Conservation (phyloP, 2,113 vertebrate species). For the Arvicanthis niloticus region DNA sequence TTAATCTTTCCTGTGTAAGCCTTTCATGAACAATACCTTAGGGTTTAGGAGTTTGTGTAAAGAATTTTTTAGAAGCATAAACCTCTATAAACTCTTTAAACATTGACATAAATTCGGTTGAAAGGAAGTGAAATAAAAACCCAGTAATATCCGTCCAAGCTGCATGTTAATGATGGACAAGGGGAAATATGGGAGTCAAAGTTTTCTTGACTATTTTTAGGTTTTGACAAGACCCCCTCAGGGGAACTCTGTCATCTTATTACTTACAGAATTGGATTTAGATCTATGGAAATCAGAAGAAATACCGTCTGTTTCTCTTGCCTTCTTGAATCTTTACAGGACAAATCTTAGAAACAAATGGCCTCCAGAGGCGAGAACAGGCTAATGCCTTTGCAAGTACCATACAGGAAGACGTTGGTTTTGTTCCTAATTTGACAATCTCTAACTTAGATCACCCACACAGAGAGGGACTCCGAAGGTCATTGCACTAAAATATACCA, state of each 20-base stretch:
- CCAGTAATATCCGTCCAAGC: slow-evolving; percentile 82
- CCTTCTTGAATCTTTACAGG: neutral
- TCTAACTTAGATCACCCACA: neutral
- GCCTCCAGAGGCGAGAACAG: neutral
- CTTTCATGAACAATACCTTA: slow-evolving; percentile 76
- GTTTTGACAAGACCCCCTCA: slow-evolving; percentile 82
- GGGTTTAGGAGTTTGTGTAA: slow-evolving; percentile 80
- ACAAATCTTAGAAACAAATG: neutral
- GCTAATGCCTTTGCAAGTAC: neutral
- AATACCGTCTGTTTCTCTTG: slow-evolving; percentile 51
- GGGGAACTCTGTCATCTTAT: slow-evolving; percentile 82
- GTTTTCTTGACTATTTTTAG: slow-evolving; percentile 80
- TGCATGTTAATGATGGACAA: slow-evolving; percentile 82
- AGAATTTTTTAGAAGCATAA: slow-evolving; percentile 57
- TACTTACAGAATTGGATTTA: slow-evolving; percentile 70
- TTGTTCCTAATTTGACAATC: neutral
- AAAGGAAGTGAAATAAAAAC: slow-evolving; percentile 88
- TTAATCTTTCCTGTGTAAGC: slow-evolving; percentile 51
- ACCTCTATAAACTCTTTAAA: slow-evolving; percentile 87
- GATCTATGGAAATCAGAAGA: slow-evolving; percentile 66
- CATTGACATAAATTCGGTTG: slow-evolving; percentile 87
- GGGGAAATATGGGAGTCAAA: slow-evolving; percentile 82
- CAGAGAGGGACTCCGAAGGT: slow-evolving; percentile 35
- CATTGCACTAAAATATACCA: neutral
- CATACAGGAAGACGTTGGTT: neutral